Evolutionary conservation across 2,113 vertebrate genomes (phyloP), one percentile per base, ranked within the genome.

Genomic region (Halichoeres trimaculatus): DNA sequence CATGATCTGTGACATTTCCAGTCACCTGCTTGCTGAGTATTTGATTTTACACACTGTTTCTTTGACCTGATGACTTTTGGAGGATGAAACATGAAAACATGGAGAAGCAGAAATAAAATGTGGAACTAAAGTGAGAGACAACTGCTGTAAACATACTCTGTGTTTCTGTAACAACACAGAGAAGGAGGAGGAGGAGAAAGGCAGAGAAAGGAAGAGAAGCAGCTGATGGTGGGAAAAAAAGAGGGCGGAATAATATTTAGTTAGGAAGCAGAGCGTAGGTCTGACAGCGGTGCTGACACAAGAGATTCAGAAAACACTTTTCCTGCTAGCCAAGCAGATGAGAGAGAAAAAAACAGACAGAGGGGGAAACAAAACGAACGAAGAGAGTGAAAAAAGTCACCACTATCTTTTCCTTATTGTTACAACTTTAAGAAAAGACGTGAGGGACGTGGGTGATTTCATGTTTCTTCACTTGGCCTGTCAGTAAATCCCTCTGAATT

Each of bases 201-300:
- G 10, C 14, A 43, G 6, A 45, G n/a, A n/a, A 26, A 57, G 14
- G 38, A 7, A 74, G 13, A 40, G 61, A 73, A 64, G 61, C 26
- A 71, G 57, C 35, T 59, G 53, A 62, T 41, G 50, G 52, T 65
- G 70, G 73, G 41, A 1, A 26, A 60, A 64, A 75, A 65, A 53
- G 19, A 67, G 30, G 59, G 8, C 75, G 84, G 83, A 85, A 87
- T 89, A 88, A 86, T 90, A 89, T 89, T 87, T 87, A 85, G 87
- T 80, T 79, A 71, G 84, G 85, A 89, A 92, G 75, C 23, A 8
- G 36, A 48, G 68, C 81, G 72, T 45, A 26, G 66, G 74, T 80
- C 74, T 91, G 89, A 91, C 88, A 89, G 88, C 0, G 67, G 60
- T 87, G 91, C 89, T 92, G 89, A 92, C 85, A 85, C 81, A 56